Percentiles rank a stretch among this genome's conserved stretches.
These are phyloP conservation scores for Asobara japonica DNA, from an alignment of 1,140 invertebrate genomes.

Conservation along the genomic window DNA sequence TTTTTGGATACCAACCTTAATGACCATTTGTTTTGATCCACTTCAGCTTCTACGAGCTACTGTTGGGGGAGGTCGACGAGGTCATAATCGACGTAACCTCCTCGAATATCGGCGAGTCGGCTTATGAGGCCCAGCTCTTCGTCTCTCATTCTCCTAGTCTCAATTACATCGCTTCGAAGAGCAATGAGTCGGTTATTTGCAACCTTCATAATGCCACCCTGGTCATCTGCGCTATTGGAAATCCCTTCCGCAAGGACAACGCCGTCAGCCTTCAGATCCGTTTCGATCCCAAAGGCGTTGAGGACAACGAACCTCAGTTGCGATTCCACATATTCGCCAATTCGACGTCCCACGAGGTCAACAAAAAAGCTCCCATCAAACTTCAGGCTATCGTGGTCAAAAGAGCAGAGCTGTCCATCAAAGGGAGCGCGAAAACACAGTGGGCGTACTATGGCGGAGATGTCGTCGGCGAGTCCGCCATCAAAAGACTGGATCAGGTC, in stretches of 20 bases:
- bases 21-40: background rate
- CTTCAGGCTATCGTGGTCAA: constrained; percentile 79
- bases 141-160: constrained; percentile 81
- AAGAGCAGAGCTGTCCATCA: constrained; percentile 82
- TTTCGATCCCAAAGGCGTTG: constrained; percentile 81
- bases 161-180: constrained; percentile 79
- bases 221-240: constrained; percentile 85
- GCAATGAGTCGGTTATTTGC: constrained; percentile 71
- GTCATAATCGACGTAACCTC: constrained; percentile 81
- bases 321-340: constrained; percentile 82
- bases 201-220: constrained; percentile 78
- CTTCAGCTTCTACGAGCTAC: constrained; percentile 58
- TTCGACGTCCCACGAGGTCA: constrained; percentile 83
- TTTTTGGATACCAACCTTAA: background rate
- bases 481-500: constrained; percentile 85
- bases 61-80: constrained; percentile 80
- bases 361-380: constrained; percentile 68
- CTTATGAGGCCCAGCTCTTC: constrained; percentile 89
- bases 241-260: constrained; percentile 82
- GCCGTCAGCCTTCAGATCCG: constrained; percentile 73
- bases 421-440: constrained; percentile 69
- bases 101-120: constrained; percentile 85
- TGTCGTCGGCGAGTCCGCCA: constrained; percentile 82
- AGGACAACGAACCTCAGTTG: constrained; percentile 76
- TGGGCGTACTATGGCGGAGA: constrained; percentile 86